Evolutionary conservation across 2,797 vertebrate species (phyloP), one percentile per base, ranked within the genome.

Genomic region (Chiroxiphia lanceolata): DNA sequence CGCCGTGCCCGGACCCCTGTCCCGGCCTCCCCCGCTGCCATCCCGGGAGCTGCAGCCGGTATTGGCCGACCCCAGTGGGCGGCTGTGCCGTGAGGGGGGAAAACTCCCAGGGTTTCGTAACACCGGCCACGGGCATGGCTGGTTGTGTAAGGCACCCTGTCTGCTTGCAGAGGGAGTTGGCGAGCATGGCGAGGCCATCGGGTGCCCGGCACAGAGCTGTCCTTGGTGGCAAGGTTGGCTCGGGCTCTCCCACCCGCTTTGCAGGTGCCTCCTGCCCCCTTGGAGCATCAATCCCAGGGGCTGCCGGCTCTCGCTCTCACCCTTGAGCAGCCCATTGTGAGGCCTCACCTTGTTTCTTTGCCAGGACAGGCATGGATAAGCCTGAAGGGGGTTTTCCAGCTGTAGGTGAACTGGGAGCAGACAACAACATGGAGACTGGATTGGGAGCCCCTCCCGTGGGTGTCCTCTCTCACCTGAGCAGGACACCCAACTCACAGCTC

Each of bases 171-270:
- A 50, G 80, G 65, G 45, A 76, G 42, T 38, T 3, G 22, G 63
- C 0, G 0, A 54, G 74, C 65, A 0, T 0, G 7, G 78, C 2
- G 3, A 3, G 9, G 90, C 34, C 8, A 5, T 3, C 0, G 3
- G 34, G 72, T 67, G 53, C 60, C 80, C 5, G 10, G 71, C 44
- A 29, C 3, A 0, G 23, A 29, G 40, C 50, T 82, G 76, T 15
- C 51, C 38, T 21, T 3, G 4, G 45, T 7, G 7, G 53, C 1
- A 0, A 68, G 34, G 36, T 19, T 56, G 44, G 18, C 38, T 74
- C 0, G 0, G 42, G 33, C 26, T 86, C 42, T 89, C 33, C 27
- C 22, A 25, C 22, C 15, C 0, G 0, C 47, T 76, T 53, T 60
- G 21, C 33, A 17, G 47, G n/a, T 84, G 31, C 38, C 40, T 83